Percentiles rank a stretch among this genome's conserved stretches.
Conservation (phyloP, 2,888 invertebrate species). For the Hylaea fasciaria region DNA sequence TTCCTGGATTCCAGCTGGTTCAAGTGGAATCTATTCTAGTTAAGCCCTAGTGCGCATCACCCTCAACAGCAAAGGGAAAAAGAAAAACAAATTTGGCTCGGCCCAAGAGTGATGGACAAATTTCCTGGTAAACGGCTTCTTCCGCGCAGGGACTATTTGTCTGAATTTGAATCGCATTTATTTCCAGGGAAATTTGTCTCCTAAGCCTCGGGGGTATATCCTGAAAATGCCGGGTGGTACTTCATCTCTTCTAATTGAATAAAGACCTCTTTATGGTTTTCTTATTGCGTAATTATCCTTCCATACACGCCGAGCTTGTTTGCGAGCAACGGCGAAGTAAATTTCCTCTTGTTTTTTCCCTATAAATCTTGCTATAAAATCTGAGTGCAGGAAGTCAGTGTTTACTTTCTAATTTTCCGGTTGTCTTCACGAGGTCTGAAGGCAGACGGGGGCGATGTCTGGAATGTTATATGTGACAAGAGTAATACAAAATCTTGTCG, state of each 20-base stretch:
- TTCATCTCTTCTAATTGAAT: slow-evolving; percentile 79
- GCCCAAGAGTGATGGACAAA: slow-evolving; percentile 82
- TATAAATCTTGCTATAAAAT: slow-evolving; percentile 57
- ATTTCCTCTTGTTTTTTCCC: slow-evolving; percentile 46
- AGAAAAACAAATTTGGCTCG: slow-evolving; percentile 75
- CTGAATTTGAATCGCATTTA: slow-evolving; percentile 84
- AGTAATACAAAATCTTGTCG: slow-evolving; percentile 63
- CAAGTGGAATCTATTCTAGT: not conserved
- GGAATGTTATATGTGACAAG: slow-evolving; percentile 67
- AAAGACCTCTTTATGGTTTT: slow-evolving; percentile 62
- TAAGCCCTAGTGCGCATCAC: slow-evolving; percentile 43
- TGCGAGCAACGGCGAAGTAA: slow-evolving; percentile 33
- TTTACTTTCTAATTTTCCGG: slow-evolving; percentile 83
- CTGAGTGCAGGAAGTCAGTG: slow-evolving; percentile 61
- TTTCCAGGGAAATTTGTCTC: slow-evolving; percentile 82
- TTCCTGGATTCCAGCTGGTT: no score
- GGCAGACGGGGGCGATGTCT: slow-evolving; percentile 60
- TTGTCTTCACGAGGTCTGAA: slow-evolving; percentile 76
- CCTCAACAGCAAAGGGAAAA: slow-evolving; percentile 56
- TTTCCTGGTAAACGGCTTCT: slow-evolving; percentile 81
- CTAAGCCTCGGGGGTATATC: slow-evolving; percentile 74
- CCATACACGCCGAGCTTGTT: slow-evolving; percentile 43
- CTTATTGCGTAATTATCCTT: slow-evolving; percentile 60
- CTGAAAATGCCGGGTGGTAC: slow-evolving; percentile 64
- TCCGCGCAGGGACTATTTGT: slow-evolving; percentile 83